phyloP scores from a whole-genome alignment of 2,797 vertebrate genomes.

The Neoniphon sammara region DNA sequence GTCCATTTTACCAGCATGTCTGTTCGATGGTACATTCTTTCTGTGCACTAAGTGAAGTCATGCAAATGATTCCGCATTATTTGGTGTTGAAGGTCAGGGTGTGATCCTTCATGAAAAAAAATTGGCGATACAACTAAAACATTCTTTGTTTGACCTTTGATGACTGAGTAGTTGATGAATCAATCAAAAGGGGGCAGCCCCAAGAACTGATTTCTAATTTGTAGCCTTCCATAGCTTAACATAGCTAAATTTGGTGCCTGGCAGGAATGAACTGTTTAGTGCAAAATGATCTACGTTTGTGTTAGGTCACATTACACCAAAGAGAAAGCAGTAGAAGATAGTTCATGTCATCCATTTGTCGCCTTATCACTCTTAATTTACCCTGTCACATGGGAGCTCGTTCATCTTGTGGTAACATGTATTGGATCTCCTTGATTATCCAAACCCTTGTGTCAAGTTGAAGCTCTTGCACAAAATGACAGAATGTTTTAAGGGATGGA shows the following conservation, averaged over 20 bases:
- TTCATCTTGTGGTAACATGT: slow-evolving; percentile 35
- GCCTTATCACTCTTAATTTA: slow-evolving; percentile 22
- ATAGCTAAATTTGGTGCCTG: slow-evolving; percentile 75
- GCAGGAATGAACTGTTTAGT: slow-evolving; percentile 59
- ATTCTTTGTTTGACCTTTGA: background rate
- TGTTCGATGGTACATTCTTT: background rate
- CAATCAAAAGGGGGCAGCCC: slow-evolving; percentile 4
- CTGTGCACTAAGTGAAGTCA: background rate
- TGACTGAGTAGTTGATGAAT: slow-evolving; percentile 1
- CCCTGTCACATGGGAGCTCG: slow-evolving; percentile 24
- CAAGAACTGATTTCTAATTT: slow-evolving; percentile 37
- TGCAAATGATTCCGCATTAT: background rate
- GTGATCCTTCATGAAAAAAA: background rate
- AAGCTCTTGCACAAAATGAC: slow-evolving; percentile 30
- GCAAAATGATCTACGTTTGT: slow-evolving; percentile 58
- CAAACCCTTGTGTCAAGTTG: slow-evolving; percentile 14
- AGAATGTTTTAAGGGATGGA: slow-evolving; percentile 28
- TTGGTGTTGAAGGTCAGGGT: background rate
- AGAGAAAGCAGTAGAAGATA: slow-evolving; percentile 68
- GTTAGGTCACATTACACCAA: slow-evolving; percentile 79
- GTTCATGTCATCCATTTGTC: slow-evolving; percentile 30
- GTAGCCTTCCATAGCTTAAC: slow-evolving; percentile 65
- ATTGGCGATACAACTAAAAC: background rate
- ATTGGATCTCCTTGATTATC: slow-evolving; percentile 1
- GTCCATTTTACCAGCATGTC: too few relatives aligned